Percentiles rank a stretch among this genome's conserved stretches.
These are phyloP conservation scores for Brachystomella parvula DNA, from an alignment of 1,140 invertebrate species.

Conservation along the genomic window DNA sequence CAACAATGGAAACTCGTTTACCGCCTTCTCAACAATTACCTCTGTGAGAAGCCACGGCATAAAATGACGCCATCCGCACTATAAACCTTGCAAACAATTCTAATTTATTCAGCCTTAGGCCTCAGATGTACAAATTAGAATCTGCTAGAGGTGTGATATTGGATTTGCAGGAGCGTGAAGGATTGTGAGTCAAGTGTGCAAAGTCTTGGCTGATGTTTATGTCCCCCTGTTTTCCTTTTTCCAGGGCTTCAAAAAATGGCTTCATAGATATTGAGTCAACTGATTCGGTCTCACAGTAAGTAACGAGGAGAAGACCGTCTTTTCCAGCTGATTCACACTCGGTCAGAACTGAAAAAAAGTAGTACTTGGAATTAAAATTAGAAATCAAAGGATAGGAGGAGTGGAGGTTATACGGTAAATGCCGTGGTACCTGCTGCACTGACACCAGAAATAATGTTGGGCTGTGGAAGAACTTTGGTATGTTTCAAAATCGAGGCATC, in stretches of 20 bases:
- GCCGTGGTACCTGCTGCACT: neutral
- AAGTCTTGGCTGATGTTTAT: neutral
- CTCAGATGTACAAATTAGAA: slow-evolving; percentile 7
- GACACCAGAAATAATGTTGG: slow-evolving; percentile 3
- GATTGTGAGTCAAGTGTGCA: neutral
- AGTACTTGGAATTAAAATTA: neutral
- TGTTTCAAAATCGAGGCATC: neutral
- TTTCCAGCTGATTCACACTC: neutral
- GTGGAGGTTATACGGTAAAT: neutral
- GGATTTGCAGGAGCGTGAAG: neutral
- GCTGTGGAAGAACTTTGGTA: neutral
- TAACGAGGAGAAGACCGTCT: neutral
- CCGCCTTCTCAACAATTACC: too few relatives aligned
- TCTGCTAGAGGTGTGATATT: neutral
- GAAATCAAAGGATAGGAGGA: neutral
- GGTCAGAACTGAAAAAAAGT: neutral
- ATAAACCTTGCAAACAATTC: neutral
- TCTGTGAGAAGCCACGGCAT: too few relatives aligned
- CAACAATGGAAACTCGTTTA: too few relatives aligned
- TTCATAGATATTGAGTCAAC: neutral
- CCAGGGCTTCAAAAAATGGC: neutral
- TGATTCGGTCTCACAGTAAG: neutral
- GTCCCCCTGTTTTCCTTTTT: neutral
- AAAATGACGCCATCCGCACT: too few relatives aligned
- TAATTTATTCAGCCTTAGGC: neutral